Conservation (phyloP, 1,140 invertebrate species). For the Triops cancriformis region DNA sequence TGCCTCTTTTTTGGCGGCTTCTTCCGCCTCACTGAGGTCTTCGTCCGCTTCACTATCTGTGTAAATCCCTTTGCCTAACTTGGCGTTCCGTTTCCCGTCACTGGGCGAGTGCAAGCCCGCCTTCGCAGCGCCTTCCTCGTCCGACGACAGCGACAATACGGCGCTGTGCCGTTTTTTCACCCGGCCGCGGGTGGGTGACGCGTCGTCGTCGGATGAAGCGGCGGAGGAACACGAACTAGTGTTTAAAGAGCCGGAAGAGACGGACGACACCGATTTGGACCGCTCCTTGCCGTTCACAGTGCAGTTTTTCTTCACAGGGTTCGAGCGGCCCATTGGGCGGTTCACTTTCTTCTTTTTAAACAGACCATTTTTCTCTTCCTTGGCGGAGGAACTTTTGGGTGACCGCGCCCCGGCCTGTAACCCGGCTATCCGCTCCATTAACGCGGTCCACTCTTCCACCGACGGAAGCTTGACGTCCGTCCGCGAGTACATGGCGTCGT, state of each 20-base stretch:
- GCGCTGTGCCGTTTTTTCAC: background rate
- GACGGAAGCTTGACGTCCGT: conserved; percentile 42
- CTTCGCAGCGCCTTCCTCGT: background rate
- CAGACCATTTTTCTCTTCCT: conserved; percentile 37
- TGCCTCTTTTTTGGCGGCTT: background rate
- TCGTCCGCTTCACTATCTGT: conserved; percentile 30
- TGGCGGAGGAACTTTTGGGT: conserved; percentile 40
- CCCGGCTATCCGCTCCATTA: background rate
- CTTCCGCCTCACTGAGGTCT: conserved; percentile 27
- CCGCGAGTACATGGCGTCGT: conserved; percentile 74
- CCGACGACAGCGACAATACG: background rate
- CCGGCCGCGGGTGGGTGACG: background rate
- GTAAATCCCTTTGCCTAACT: conserved; percentile 23
- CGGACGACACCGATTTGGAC: background rate
- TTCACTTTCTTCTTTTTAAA: conserved; percentile 50
- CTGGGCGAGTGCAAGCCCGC: background rate
- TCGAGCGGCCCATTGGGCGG: background rate
- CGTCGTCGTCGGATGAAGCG: background rate
- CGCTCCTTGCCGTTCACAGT: background rate
- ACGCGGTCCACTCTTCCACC: conserved; percentile 27
- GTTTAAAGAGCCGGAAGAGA: background rate
- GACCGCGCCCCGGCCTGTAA: background rate
- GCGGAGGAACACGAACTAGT: background rate
- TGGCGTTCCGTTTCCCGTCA: background rate
- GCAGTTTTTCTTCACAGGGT: background rate